Base-by-base conservation (phyloP, 2,888 invertebrate genomes). In the Suillia variegata region DNA sequence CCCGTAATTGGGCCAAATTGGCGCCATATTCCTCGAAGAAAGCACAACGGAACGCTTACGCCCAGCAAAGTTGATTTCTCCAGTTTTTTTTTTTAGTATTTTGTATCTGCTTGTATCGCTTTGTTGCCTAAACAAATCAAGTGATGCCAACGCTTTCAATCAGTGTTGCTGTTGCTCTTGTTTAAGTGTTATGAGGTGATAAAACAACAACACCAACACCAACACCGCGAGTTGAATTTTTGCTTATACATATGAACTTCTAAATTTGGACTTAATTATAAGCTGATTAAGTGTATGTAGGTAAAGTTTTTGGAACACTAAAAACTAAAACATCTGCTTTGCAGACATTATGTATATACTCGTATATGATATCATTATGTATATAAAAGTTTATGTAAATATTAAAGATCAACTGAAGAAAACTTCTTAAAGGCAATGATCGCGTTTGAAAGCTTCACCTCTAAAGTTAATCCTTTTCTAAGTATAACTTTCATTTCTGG, bases 81-180 rank as follows among this genome's bases (percentile, higher is more conserved):
- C 33, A 33, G 48, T 31, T 59, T 54, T 64, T 58, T 64, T 57
- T 62, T 10, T 26, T 31, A 17, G 31, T 51, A 20, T 51, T 24
- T 53, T 56, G 58, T 55, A 61, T 69, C 70, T 24, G 54, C 21
- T 53, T 56, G 58, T 55, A 61, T 69, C 70, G 66, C 62, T 71
- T 67, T 71, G 71, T 74, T 72, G 69, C 70, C 65, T 74, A 75
- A 77, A 75, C 75, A 77, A 77, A 74, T 76, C 75, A 75, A 67
- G 65, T 70, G 72, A 65, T 75, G 77, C 67, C 72, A 71, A 70
- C 66, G 67, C 68, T 73, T 70, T 76, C 73, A 72, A 73, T 76
- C 76, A 76, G 71, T 59, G 24, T 48, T 18, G 8, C 8, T 34
- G 31, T 50, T 62, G 58, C 38, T 55, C 13, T 26, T 60, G 57